Base-by-base conservation (phyloP, 2,888 invertebrate genomes). In the Sinhomidia bicolor region DNA sequence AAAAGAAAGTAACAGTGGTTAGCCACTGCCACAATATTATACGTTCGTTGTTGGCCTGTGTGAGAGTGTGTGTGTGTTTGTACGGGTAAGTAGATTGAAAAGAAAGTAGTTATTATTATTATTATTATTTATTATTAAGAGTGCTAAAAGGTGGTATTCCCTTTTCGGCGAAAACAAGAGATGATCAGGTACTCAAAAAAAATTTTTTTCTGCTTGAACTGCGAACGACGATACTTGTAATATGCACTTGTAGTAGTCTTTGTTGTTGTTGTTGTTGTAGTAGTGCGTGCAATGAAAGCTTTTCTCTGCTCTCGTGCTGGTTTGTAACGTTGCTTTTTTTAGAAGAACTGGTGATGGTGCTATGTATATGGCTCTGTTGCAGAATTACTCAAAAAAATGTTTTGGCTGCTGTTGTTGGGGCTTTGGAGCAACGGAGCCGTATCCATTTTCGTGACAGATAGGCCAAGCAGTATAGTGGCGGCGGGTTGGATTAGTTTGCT, bases 151-250 rank as follows among this genome's bases (percentile, higher is more conserved):
- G 14, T 14, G 36, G 68, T 32, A 23, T 68, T 68, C 68, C 5
- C 68, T 68, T 68, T 68, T 36, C 36, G 32, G 9, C 7, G 20
- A 17, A 68, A 68, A 68, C 36, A 62, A 62, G 62, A 26, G 60
- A 62, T 62, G 68, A 36, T 36, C 68, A 68, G 68, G 68, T 68
- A 68, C 68, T 68, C 36, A 36, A 17, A n/a, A n/a, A n/a, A n/a
- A n/a, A n/a, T n/a, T n/a, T n/a, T 17, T 1, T 68, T 68, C 1
- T 68, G 17, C 36, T 68, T 68, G 12, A 62, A 47, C 4, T 36
- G 3, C 20, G 3, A 57, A 9, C 9, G 20, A 29, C 14, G 62
- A 62, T 29, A 14, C 29, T 47, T 47, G 47, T 62, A 4, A 29
- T 29, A 62, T 62, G n/a, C 29, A 29, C 62, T 62, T 62, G 62